A percentile compares a stretch with the other conserved stretches of the same genome.
Conservation (phyloP, 1,140 invertebrate genomes). For the Pachyrhynchus sulphureomaculatus region DNA sequence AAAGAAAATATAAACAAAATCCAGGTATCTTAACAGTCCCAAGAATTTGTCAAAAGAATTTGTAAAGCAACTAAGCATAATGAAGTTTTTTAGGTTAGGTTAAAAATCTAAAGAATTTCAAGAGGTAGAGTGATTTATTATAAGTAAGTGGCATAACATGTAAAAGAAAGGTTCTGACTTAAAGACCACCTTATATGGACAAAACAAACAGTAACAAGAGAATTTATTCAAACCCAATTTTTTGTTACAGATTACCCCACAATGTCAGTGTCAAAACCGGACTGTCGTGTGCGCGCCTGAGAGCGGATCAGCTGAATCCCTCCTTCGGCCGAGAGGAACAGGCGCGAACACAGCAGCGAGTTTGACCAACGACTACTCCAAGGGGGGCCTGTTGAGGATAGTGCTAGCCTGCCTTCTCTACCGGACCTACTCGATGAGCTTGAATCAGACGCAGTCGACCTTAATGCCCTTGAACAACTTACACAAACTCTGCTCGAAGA, state of each 20-base stretch:
- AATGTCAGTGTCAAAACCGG: conserved; percentile 47
- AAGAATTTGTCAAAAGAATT: too few species aligned
- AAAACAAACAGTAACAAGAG: too few species aligned
- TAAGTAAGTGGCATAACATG: too few species aligned
- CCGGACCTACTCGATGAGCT: conserved; percentile 72
- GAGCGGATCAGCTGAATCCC: conserved; percentile 76
- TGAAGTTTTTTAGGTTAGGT: too few species aligned
- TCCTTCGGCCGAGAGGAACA: conserved; percentile 82
- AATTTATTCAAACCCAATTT: conserved; percentile 32
- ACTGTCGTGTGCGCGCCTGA: conserved; percentile 60
- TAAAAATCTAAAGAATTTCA: too few species aligned
- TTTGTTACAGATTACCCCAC: conserved; percentile 28
- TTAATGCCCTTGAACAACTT: conserved; percentile 72
- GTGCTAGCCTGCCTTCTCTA: conserved; percentile 75
- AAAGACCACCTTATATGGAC: too few species aligned
- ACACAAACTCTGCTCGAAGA: conserved; percentile 77
- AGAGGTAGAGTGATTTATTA: too few species aligned
- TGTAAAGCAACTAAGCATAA: too few species aligned
- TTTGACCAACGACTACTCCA: conserved; percentile 51
- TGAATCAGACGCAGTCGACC: conserved; percentile 61
- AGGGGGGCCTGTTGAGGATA: conserved; percentile 61
- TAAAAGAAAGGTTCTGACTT: too few species aligned
- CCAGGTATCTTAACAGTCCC: too few species aligned
- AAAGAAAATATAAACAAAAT: too few species aligned
- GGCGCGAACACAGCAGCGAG: conserved; percentile 61